Evolutionary conservation across 2,888 invertebrate genomes (phyloP).

Genomic region (Athrips mouffetella): DNA sequence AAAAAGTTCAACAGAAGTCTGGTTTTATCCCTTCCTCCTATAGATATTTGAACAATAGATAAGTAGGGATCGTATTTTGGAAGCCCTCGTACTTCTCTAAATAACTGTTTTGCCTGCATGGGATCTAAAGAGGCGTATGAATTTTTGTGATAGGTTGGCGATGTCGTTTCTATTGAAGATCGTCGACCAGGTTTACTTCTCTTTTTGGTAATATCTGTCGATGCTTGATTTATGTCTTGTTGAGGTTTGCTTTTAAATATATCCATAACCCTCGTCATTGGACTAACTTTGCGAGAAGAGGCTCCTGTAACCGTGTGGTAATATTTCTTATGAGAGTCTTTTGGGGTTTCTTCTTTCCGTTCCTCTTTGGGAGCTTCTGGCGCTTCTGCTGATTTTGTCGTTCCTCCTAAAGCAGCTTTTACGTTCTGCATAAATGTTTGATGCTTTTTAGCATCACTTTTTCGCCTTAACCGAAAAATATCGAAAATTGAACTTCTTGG

Average conservation of each 20-base stretch:
- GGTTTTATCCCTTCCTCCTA: constrained; percentile 71
- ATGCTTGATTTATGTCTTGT: constrained; percentile 45
- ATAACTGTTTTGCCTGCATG: constrained; percentile 66
- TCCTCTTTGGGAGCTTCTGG: constrained; percentile 57
- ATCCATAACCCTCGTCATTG: constrained; percentile 73
- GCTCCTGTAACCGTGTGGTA: constrained; percentile 74
- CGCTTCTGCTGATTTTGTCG: constrained; percentile 52
- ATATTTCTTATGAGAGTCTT: constrained; percentile 71
- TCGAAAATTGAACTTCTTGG: constrained; percentile 73
- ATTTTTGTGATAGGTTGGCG: constrained; percentile 72
- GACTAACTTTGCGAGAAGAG: constrained; percentile 68
- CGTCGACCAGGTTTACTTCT: constrained; percentile 62
- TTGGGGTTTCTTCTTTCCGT: constrained; percentile 45
- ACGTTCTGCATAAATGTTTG: constrained; percentile 50
- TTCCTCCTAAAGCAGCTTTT: constrained; percentile 39
- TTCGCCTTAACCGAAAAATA: constrained; percentile 70
- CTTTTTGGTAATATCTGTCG: constrained; percentile 57
- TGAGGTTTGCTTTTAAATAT: constrained; percentile 68
- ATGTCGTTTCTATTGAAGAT: constrained; percentile 69
- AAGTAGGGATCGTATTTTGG: constrained; percentile 73
- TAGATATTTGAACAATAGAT: constrained; percentile 72
- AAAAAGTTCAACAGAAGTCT: constrained; percentile 69
- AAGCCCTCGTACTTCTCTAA: constrained; percentile 69
- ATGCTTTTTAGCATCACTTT: constrained; percentile 69
- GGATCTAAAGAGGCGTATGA: constrained; percentile 71